These are phyloP conservation scores for Monopterus albus DNA, from an alignment of 2,113 vertebrate genomes.

Conservation along the genomic window DNA sequence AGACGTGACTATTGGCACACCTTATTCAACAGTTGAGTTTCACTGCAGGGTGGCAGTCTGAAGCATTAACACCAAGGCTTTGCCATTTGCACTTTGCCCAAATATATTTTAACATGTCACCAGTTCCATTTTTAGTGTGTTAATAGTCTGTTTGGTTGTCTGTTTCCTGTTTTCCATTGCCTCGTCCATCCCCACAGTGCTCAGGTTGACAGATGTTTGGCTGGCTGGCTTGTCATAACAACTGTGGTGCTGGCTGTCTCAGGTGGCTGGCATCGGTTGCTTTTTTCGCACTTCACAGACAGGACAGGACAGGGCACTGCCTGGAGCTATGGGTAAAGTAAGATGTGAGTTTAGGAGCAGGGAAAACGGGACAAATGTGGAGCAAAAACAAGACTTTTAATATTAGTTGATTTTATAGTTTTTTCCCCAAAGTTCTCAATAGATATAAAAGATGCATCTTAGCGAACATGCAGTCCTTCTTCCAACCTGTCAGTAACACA, in stretches of 20 bases:
- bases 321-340: slow-evolving; percentile 26
- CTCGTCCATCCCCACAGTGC: slow-evolving; percentile 37
- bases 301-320: slow-evolving; percentile 60
- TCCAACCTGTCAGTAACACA: neutral
- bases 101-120: neutral
- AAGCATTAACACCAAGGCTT: slow-evolving; percentile 4
- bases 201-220: slow-evolving; percentile 69
- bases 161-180: neutral
- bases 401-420: neutral
- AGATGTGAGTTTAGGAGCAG: slow-evolving; percentile 20
- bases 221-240: slow-evolving; percentile 65
- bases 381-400: neutral
- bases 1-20: neutral
- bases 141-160: too few relatives aligned
- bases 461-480: neutral
- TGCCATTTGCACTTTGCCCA: neutral
- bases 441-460: neutral
- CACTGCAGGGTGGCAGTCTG: neutral
- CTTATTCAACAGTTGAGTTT: neutral
- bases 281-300: slow-evolving; percentile 61
- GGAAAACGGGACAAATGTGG: neutral
- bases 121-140: too few relatives aligned
- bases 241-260: slow-evolving; percentile 61
- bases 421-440: neutral
- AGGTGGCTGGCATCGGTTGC: slow-evolving; percentile 52